Conservation (phyloP, 2,888 invertebrate genomes). For the Colletes collaris region DNA sequence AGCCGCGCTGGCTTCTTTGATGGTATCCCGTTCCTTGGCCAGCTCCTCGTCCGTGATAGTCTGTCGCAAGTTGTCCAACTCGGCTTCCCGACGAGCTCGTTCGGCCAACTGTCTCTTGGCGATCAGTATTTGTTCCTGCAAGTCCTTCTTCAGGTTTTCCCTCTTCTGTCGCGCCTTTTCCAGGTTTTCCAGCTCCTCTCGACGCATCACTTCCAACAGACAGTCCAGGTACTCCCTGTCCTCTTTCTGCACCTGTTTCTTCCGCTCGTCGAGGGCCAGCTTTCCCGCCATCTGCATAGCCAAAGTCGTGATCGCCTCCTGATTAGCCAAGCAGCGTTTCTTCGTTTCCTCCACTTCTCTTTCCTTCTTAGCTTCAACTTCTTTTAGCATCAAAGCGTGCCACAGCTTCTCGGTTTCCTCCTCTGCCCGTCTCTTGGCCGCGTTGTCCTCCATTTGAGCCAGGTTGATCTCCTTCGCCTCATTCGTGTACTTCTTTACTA, state of each 20-base stretch:
- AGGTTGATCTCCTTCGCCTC: slow-evolving; percentile 53
- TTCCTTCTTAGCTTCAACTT: slow-evolving; percentile 82
- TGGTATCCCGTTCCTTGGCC: slow-evolving; percentile 59
- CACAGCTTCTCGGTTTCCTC: slow-evolving; percentile 86
- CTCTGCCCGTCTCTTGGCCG: slow-evolving; percentile 84
- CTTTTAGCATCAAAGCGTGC: slow-evolving; percentile 85
- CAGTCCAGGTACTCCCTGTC: slow-evolving; percentile 70
- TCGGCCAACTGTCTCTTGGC: slow-evolving; percentile 68
- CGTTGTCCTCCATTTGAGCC: slow-evolving; percentile 78
- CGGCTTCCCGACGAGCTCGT: slow-evolving; percentile 68
- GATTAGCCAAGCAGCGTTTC: slow-evolving; percentile 46
- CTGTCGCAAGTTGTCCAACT: slow-evolving; percentile 62
- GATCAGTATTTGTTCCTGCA: slow-evolving; percentile 73
- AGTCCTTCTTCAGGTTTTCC: slow-evolving; percentile 67
- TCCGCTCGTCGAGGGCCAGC: slow-evolving; percentile 66
- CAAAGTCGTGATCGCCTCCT: slow-evolving; percentile 55
- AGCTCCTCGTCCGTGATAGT: slow-evolving; percentile 65
- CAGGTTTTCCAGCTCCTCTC: slow-evolving; percentile 66
- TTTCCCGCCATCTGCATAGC: slow-evolving; percentile 73
- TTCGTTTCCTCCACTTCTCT: slow-evolving; percentile 67
- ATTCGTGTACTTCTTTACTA: slow-evolving; percentile 14
- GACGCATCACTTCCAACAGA: slow-evolving; percentile 63
- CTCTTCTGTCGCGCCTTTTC: slow-evolving; percentile 66
- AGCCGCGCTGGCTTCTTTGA: slow-evolving; percentile 57
- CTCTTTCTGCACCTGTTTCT: slow-evolving; percentile 64